Evolutionary conservation across 1,140 invertebrate genomes (phyloP), one percentile per base, ranked within the genome.

Genomic region (Procambarus virginalis): DNA sequence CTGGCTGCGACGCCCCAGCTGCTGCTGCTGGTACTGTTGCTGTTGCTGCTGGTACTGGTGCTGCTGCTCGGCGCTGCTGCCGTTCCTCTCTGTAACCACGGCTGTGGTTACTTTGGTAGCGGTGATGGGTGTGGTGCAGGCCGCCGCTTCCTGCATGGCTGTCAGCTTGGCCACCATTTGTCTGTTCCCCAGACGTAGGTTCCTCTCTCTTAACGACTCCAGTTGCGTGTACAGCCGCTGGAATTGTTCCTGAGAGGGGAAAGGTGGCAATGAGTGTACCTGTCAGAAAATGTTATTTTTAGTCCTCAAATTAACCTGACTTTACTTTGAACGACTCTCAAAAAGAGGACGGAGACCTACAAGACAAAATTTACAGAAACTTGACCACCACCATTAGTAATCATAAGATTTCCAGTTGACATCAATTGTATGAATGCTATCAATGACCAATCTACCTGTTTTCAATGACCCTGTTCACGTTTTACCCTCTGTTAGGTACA

Each of bases 191-290:
- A 95, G 94, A 93, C 96, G 94, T 94, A 96, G 95, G 93, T 97
- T 97, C 87, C 96, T 95, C 92, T 98, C 97, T 92, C 96, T 96
- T 9, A 98, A 94, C 68, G 96, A 93, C 92, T 97, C 97, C 22
- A 98, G 94, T 93, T 98, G 97, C 3, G 95, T 96, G 93, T 96
- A 97, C 12, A 98, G 94, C 80, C 97, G 95, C 91, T 95, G 95
- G 93, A 98, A 97, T 94, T 98, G 97, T 93, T 97, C 97, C 97
- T 97, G 94, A 34, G 12, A 20, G 45, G 5, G 55, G 48, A 34
- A 83, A 70, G 9, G 48, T 64, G 2, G 17, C 14, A 17, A 64
- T 64, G 4, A 64, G 17, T 64, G 14, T 64, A 9, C 34, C 34
- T 34, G 34, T 34, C 34, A 34, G 34, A 34, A 34, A 34, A n/a